These are phyloP conservation scores for Polypterus senegalus DNA, from an alignment of 2,113 vertebrate genomes.

Conservation along the genomic window DNA sequence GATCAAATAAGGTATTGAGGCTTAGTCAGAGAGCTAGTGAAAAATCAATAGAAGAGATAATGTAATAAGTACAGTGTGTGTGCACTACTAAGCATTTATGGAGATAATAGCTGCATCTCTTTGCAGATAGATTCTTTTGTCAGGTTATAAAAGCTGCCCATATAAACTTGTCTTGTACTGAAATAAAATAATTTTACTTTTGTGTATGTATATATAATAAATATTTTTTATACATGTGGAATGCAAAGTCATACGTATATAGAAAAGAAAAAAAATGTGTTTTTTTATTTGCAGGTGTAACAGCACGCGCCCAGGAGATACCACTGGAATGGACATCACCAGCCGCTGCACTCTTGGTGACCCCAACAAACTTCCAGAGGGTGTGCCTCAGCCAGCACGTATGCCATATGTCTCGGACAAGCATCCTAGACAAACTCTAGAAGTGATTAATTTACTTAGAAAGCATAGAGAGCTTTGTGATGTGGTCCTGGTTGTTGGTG, in stretches of 20 bases:
- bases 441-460: constrained; percentile 91
- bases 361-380: constrained; percentile 95
- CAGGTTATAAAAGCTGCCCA: not conserved
- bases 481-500: constrained; percentile 89
- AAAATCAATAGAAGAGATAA: too few species aligned
- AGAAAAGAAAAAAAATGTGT: not conserved
- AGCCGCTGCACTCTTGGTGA: constrained; percentile 96
- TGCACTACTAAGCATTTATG: too few species aligned
- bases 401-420: constrained; percentile 98
- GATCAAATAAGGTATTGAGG: too few species aligned
- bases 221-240: not conserved
- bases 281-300: constrained; percentile 54
- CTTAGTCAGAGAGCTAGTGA: too few species aligned
- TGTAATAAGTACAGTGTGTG: too few species aligned
- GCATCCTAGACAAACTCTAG: constrained; percentile 90
- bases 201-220: not conserved
- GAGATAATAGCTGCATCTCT: too few species aligned
- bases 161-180: not conserved
- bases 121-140: too few species aligned
- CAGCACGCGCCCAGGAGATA: constrained; percentile 83
- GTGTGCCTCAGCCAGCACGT: constrained; percentile 91
- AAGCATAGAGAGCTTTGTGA: constrained; percentile 95
- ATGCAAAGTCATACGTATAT: not conserved
- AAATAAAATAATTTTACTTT: not conserved
- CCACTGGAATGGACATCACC: constrained; percentile 96